phyloP scores from a whole-genome alignment of 2,113 vertebrate species.

The Excalfactoria chinensis region DNA sequence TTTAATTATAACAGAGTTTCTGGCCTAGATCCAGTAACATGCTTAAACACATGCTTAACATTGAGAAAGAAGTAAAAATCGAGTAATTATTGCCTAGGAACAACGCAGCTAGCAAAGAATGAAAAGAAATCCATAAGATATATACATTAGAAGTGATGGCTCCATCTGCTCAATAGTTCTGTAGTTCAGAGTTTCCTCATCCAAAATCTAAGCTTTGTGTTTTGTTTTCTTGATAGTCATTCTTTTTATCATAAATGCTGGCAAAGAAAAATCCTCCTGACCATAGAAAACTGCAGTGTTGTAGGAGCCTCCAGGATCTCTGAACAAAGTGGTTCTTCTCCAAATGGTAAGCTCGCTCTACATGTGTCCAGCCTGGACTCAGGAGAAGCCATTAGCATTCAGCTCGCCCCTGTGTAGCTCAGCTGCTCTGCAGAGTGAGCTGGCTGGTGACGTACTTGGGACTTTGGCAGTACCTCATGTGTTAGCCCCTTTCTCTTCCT shows the following conservation, averaged over 20 bases:
- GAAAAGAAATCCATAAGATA: not conserved
- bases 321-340: not conserved
- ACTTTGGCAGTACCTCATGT: conserved; percentile 18
- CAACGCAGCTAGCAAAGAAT: not conserved
- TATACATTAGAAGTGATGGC: not conserved
- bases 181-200: rapidly evolving
- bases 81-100: not conserved
- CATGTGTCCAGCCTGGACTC: not conserved
- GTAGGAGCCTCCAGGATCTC: not conserved
- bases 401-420: not conserved
- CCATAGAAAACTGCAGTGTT: not conserved
- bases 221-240: not conserved
- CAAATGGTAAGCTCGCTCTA: not conserved
- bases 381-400: conserved; percentile 1
- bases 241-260: not conserved
- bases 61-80: not conserved
- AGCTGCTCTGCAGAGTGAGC: not conserved
- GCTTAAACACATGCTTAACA: not conserved
- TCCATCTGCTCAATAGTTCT: not conserved
- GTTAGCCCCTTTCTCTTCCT: conserved; percentile 38
- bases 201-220: not conserved
- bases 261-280: not conserved
- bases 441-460: not conserved
- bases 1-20: not conserved
- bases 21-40: not conserved